A percentile compares a stretch with the other conserved stretches of the same genome.
Conservation (phyloP, 2,113 vertebrate species). For the Osmerus eperlanus region DNA sequence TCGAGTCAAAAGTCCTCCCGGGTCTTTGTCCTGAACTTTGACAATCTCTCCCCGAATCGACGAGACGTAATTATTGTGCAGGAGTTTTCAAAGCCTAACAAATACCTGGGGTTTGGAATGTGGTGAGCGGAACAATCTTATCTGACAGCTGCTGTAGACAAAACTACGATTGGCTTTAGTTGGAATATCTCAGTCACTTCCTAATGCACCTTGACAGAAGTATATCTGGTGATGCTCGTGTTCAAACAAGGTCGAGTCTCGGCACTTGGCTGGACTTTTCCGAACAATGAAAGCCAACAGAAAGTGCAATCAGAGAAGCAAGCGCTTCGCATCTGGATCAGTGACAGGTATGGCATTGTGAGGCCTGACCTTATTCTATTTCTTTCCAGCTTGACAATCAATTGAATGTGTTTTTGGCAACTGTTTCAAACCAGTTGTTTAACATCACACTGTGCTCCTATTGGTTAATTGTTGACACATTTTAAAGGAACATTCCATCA, state of each 20-base stretch:
- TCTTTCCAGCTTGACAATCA: not conserved
- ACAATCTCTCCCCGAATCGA: constrained; percentile 24
- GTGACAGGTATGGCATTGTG: constrained; percentile 2
- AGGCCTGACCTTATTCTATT: not conserved
- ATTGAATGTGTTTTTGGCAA: not conserved
- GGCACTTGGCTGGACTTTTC: constrained; percentile 1
- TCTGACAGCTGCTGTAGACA: constrained; percentile 37
- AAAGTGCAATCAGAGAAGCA: constrained; percentile 8
- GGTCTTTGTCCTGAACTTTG: constrained; percentile 19
- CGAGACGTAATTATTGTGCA: constrained; percentile 25
- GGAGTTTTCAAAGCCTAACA: constrained; percentile 19
- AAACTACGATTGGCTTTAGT: constrained; percentile 18
- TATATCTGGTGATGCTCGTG: not conserved
- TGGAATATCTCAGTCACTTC: not conserved
- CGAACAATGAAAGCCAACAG: constrained; percentile 4
- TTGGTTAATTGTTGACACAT: not conserved
- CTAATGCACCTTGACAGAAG: constrained; percentile 3
- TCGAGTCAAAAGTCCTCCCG: constrained; percentile 4
- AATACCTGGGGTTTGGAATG: constrained; percentile 42
- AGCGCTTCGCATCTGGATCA: not conserved
- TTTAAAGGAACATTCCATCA: not conserved
- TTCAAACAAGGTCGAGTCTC: constrained; percentile 6
- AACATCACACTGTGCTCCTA: not conserved
- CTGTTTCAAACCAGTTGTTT: not conserved
- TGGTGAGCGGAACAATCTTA: constrained; percentile 28